phyloP scores from a whole-genome alignment of 30 jellyfish, hydroid and myxozoan genomes.

The Turritopsis rubra region DNA sequence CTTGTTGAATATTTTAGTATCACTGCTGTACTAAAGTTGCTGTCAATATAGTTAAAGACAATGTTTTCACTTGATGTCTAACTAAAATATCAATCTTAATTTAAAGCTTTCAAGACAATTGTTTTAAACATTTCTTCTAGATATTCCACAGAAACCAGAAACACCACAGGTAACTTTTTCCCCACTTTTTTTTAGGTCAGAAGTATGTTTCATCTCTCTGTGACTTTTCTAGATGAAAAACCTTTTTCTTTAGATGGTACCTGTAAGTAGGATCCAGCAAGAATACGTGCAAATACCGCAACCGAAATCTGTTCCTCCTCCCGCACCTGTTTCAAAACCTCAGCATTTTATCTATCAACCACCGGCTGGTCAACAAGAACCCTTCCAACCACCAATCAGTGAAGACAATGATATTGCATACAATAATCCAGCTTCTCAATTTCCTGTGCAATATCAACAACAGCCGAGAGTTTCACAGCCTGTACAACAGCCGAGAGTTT shows the following conservation, averaged over 20 bases:
- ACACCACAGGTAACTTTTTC: neutral
- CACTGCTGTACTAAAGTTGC: neutral
- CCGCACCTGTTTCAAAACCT: constrained; percentile 10
- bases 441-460: constrained; percentile 38
- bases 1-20: neutral
- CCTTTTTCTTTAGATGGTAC: neutral
- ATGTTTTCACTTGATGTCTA: too few relatives aligned
- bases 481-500: neutral
- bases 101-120: neutral
- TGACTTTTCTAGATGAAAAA: too few relatives aligned
- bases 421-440: too few relatives aligned
- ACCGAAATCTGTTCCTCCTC: constrained; percentile 13
- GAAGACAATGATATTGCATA: neutral
- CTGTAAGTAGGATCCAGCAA: neutral
- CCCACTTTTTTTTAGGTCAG: too few relatives aligned
- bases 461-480: constrained; percentile 24
- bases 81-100: neutral
- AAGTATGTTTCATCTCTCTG: too few relatives aligned
- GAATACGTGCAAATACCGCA: neutral
- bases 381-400: constrained; percentile 32
- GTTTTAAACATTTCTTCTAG: neutral
- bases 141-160: neutral
- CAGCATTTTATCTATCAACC: constrained; percentile 1
- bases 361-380: constrained; percentile 6
- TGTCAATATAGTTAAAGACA: neutral